Percentiles rank a stretch among this genome's conserved stretches.
Conservation (phyloP, 1,140 invertebrate species). For the Hydropsyche tenuis region DNA sequence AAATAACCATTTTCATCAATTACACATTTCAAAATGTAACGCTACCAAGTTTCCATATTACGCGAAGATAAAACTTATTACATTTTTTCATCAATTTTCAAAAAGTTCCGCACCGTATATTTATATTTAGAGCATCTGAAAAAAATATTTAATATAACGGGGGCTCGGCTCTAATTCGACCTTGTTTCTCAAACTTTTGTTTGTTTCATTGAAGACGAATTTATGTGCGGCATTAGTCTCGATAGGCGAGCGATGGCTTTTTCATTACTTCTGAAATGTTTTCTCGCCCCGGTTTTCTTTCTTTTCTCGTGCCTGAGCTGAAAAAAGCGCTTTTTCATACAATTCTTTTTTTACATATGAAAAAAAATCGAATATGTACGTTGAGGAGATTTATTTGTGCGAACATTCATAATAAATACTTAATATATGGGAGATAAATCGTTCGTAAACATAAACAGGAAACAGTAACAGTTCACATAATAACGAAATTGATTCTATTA, state of each 20-base stretch:
- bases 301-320: not conserved
- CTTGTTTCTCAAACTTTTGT: too few species aligned
- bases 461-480: constrained; percentile 1
- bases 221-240: constrained; percentile 12
- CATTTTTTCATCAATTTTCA: too few species aligned
- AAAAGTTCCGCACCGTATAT: too few species aligned
- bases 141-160: too few species aligned
- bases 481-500: constrained; percentile 14
- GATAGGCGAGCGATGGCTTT: constrained; percentile 4
- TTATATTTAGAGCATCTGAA: too few species aligned
- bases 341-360: not conserved
- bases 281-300: not conserved
- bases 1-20: too few species aligned
- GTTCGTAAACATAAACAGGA: constrained; percentile 11
- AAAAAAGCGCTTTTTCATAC: not conserved
- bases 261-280: not conserved
- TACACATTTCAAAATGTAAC: too few species aligned
- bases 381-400: not conserved
- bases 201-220: not conserved
- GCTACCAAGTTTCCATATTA: too few species aligned
- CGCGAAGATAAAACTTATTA: too few species aligned
- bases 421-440: constrained; percentile 9
- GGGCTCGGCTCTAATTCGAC: too few species aligned
- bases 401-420: not conserved
- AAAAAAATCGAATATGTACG: constrained; percentile 4